Conservation (phyloP, 2,888 invertebrate species). For the Dromius quadrimaculatus region DNA sequence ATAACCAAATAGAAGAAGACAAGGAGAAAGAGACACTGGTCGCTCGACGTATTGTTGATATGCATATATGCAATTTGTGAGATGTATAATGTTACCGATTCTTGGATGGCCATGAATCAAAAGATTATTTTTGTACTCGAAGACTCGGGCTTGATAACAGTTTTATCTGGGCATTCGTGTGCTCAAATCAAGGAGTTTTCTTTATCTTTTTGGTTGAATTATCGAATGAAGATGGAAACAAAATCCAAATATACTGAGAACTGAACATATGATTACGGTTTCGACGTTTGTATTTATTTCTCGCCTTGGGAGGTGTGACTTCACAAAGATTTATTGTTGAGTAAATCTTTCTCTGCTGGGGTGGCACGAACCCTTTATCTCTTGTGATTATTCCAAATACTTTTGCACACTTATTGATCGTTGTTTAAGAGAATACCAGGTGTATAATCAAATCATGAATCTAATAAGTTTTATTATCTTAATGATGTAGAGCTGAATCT, state of each 20-base stretch:
- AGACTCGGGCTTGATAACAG: conserved; percentile 36
- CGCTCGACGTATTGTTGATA: conserved; percentile 47
- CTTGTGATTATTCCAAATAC: background rate
- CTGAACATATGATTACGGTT: conserved; percentile 6
- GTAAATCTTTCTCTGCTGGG: background rate
- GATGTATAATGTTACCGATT: conserved; percentile 50
- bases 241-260: conserved; percentile 25
- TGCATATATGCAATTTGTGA: conserved; percentile 52
- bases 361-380: background rate
- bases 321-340: conserved; percentile 1
- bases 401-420: no score
- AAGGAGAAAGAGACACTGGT: conserved; percentile 30
- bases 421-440: no score
- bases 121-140: conserved; percentile 45
- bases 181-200: background rate
- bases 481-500: no score
- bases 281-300: conserved; percentile 17
- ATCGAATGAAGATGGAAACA: conserved; percentile 19
- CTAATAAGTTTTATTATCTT: no score
- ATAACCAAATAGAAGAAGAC: background rate
- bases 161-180: conserved; percentile 21
- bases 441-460: no score
- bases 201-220: conserved; percentile 10
- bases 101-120: conserved; percentile 49
- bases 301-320: conserved; percentile 20